Base-by-base conservation (phyloP, 2,113 vertebrate genomes). In the Hippopotamus amphibius region DNA sequence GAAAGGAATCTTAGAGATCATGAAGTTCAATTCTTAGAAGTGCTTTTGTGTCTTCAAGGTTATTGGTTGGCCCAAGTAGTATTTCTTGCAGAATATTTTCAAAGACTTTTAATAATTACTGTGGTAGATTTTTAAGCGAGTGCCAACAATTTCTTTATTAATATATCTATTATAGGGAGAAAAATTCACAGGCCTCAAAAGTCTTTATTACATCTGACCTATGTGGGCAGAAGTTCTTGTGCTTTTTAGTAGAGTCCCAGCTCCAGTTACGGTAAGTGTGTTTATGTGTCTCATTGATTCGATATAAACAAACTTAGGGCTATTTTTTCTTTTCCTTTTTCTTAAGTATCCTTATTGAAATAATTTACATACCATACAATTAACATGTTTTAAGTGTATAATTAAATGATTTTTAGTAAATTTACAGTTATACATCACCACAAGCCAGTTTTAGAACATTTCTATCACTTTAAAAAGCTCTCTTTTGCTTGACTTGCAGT, bases 171-270 rank as follows among this genome's bases (percentile, higher is more conserved):
- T 96, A 2, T 96, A 99, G 99, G 97, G 99, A 99, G 98, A 99
- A 99, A 98, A 99, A 99, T 98, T 99, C 99, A 97, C 99, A 99
- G 94, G 99, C 99, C 0, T 99, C 99, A 2, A 99, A 99, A 98
- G 99, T 99, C 30, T 99, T 99, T 97, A 99, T 99, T 98, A 99
- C 99, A 37, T 99, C 99, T 14, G 99, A 99, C 96, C 98, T 99
- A 13, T 99, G 99, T 97, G 99, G 99, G 81, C 99, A 99, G 96
- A 99, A 98, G 69, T 99, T 99, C 95, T 98, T 99, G 88, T 99
- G 99, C 96, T 99, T 99, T 97, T 97, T 99, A 72, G 99, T 99
- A 94, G 99, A 99, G 97, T 99, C 99, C 24, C 99, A 99, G 96
- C 99, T 99, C 69, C 99, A 99, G 94, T 99, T 99, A 95, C 99